These are phyloP conservation scores for Drosophila asahinai DNA, from an alignment of 1,140 invertebrate species.

Conservation along the genomic window DNA sequence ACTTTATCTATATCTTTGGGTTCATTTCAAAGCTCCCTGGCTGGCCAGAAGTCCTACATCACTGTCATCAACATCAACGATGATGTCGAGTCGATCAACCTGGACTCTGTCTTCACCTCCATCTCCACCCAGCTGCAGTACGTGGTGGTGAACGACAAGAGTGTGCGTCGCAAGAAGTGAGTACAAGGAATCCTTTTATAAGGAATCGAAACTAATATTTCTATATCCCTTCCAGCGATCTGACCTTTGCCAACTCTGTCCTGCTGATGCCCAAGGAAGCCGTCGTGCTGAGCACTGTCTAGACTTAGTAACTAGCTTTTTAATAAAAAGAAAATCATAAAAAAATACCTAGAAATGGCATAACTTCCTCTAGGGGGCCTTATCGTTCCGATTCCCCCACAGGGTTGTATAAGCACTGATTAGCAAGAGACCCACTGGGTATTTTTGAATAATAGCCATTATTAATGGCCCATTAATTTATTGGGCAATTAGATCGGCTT, in stretches of 20 bases:
- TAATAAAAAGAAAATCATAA: conserved; percentile 17
- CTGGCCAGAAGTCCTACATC: conserved; percentile 63
- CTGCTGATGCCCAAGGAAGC: conserved; percentile 79
- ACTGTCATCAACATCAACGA: conserved; percentile 71
- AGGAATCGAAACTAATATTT: neutral
- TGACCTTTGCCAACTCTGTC: conserved; percentile 62
- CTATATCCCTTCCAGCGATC: conserved; percentile 47
- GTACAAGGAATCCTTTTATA: neutral
- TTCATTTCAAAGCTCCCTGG: conserved; percentile 43
- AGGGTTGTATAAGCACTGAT: conserved; percentile 27
- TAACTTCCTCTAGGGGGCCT: conserved; percentile 1
- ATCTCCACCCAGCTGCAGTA: conserved; percentile 62
- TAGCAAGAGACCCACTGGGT: conserved; percentile 9
- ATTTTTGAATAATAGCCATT: conserved; percentile 14
- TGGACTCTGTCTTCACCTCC: conserved; percentile 59
- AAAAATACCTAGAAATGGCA: neutral
- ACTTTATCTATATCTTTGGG: fast-evolving
- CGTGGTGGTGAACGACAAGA: conserved; percentile 72
- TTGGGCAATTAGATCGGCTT: neutral
- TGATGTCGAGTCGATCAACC: conserved; percentile 68
- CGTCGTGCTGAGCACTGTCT: conserved; percentile 70
- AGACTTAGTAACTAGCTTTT: neutral
- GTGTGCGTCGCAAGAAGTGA: conserved; percentile 73
- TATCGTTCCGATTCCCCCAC: conserved; percentile 11
- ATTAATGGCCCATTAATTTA: conserved; percentile 15